Evolutionary conservation across 1,140 invertebrate genomes (phyloP).

Genomic region (Asobara japonica): DNA sequence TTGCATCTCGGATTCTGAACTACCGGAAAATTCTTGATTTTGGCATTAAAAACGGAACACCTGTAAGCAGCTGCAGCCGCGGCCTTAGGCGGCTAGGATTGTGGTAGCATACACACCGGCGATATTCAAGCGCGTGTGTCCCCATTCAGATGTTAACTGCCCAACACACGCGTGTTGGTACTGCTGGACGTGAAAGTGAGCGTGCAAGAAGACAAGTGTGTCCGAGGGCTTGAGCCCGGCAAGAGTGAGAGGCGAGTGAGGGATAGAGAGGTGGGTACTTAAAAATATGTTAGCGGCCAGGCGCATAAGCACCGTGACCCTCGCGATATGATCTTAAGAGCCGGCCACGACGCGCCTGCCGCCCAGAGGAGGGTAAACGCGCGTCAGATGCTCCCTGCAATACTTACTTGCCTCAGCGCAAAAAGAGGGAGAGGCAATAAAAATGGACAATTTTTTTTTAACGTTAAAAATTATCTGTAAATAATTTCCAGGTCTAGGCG

Average conservation of each 20-base stretch:
- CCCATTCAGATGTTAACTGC: background rate
- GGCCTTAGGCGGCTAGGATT: no score
- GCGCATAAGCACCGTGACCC: constrained; percentile 65
- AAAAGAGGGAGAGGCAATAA: constrained; percentile 22
- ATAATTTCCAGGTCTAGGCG: no score
- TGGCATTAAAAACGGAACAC: no score
- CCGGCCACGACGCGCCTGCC: constrained; percentile 36
- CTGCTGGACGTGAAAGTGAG: background rate
- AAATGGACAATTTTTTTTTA: no score
- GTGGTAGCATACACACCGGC: no score
- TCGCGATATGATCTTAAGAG: constrained; percentile 63
- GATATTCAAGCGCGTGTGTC: background rate
- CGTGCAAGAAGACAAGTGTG: constrained; percentile 21
- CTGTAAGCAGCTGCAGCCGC: no score
- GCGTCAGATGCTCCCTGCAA: constrained; percentile 56
- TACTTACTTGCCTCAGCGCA: constrained; percentile 20
- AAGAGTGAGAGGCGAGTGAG: background rate
- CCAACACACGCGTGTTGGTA: background rate
- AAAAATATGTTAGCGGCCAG: constrained; percentile 63
- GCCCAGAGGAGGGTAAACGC: constrained; percentile 39
- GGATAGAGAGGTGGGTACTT: constrained; percentile 53
- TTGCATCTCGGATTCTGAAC: no score
- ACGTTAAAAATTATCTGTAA: no score
- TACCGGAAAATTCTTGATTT: no score
- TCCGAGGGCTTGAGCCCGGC: constrained; percentile 26